A percentile compares a stretch with the other conserved stretches of the same genome.
phyloP scores from a whole-genome alignment of 2,888 invertebrate species.

The Drosophila imparisetae region DNA sequence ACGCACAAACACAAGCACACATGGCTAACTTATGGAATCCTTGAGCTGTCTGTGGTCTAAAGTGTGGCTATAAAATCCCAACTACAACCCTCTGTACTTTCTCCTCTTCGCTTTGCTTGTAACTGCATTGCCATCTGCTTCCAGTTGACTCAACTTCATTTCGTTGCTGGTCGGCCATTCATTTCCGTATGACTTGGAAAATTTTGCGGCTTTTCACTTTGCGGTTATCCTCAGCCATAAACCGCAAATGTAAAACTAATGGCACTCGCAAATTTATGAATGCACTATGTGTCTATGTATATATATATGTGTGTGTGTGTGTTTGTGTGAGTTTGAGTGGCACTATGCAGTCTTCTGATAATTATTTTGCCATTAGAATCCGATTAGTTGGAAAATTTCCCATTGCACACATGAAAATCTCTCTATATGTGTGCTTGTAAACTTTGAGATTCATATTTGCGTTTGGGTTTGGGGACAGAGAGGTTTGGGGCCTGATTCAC shows the following conservation, averaged over 20 bases:
- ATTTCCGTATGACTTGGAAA: constrained; percentile 81
- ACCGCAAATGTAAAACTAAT: constrained; percentile 84
- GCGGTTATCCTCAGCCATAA: constrained; percentile 78
- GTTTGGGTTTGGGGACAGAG: background rate
- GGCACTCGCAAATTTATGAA: constrained; percentile 81
- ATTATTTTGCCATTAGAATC: constrained; percentile 84
- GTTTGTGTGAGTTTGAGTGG: constrained; percentile 44
- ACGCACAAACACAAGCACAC: constrained; percentile 24
- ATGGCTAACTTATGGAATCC: constrained; percentile 24
- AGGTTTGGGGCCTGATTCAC: constrained; percentile 12
- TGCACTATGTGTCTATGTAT: constrained; percentile 40
- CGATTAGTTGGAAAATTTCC: constrained; percentile 83
- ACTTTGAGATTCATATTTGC: constrained; percentile 56
- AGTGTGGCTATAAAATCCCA: constrained; percentile 20
- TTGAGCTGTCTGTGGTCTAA: constrained; percentile 49
- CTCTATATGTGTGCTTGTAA: constrained; percentile 28
- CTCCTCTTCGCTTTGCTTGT: background rate
- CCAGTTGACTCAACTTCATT: constrained; percentile 55
- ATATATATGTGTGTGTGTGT: constrained; percentile 22
- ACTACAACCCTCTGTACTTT: too few species aligned
- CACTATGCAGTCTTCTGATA: constrained; percentile 76
- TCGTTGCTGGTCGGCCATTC: constrained; percentile 67
- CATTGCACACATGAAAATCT: constrained; percentile 36
- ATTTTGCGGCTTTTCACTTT: constrained; percentile 81
- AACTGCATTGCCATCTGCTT: constrained; percentile 58